Conservation (phyloP, 2,797 vertebrate species). For the Hapalemur alaotrensis region DNA sequence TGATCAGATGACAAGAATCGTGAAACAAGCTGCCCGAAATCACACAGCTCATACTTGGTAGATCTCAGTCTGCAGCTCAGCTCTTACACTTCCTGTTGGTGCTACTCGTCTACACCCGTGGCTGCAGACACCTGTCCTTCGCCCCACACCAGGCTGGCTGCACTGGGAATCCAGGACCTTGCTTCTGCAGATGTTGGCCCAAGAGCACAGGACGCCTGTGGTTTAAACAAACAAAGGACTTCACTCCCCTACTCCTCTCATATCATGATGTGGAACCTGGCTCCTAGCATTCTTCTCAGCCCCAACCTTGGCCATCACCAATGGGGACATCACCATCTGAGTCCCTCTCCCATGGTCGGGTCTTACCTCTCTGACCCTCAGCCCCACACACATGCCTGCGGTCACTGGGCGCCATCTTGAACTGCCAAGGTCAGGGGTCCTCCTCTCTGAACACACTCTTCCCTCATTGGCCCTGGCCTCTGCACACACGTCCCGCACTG, state of each 20-base stretch:
- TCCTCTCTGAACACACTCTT: neutral
- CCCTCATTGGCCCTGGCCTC: neutral
- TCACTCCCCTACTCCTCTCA: neutral
- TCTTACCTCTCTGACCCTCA: neutral
- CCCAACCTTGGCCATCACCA: neutral
- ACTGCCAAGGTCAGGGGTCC: neutral
- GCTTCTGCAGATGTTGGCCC: neutral
- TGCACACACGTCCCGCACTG: too few species aligned
- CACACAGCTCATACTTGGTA: neutral
- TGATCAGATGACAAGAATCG: neutral
- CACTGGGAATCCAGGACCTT: neutral
- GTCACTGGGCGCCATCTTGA: neutral
- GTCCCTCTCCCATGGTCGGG: neutral
- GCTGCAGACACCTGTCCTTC: neutral
- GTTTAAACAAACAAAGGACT: neutral
- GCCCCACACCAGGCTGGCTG: neutral
- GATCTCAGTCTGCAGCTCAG: neutral
- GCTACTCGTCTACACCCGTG: neutral
- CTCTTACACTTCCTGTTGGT: accelerated
- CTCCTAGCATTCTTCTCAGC: neutral
- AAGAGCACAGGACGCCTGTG: neutral
- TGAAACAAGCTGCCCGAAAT: neutral
- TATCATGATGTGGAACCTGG: neutral
- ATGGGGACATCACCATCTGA: neutral
- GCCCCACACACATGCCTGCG: accelerated